Evolutionary conservation across 1,140 invertebrate genomes (phyloP).

Genomic region (Heliconius himera): DNA sequence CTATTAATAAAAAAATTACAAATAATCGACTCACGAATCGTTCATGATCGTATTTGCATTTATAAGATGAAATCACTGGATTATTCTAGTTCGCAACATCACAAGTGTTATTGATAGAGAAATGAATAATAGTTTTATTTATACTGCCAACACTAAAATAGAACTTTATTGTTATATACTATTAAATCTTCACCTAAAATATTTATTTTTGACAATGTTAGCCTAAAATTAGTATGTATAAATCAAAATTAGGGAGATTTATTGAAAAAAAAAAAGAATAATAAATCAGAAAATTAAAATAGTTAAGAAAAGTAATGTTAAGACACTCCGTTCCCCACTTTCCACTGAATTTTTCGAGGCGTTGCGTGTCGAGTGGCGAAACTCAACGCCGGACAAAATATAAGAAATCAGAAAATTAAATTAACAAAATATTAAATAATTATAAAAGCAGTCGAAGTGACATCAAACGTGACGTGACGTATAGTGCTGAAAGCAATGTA

Average conservation of each 20-base stretch:
- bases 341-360: too few species aligned
- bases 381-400: too few species aligned
- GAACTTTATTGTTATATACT: constrained; percentile 13
- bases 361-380: too few species aligned
- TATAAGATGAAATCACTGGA: constrained; percentile 24
- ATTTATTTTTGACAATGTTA: background rate
- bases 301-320: too few species aligned
- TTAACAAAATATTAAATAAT: too few species aligned
- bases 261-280: constrained; percentile 19
- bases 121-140: constrained; percentile 28
- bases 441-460: constrained; percentile 8
- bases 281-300: too few species aligned
- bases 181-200: background rate
- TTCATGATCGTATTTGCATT: constrained; percentile 20
- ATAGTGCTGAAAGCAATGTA: constrained; percentile 31
- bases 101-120: constrained; percentile 29
- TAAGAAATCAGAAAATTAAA: too few species aligned
- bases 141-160: constrained; percentile 17
- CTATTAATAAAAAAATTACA: background rate
- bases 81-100: constrained; percentile 23
- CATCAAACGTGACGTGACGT: constrained; percentile 25
- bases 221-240: background rate
- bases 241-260: background rate
- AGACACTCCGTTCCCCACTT: too few species aligned
- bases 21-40: background rate